phyloP scores from a whole-genome alignment of 1,140 invertebrate species.

The Hycleus cichorii region DNA sequence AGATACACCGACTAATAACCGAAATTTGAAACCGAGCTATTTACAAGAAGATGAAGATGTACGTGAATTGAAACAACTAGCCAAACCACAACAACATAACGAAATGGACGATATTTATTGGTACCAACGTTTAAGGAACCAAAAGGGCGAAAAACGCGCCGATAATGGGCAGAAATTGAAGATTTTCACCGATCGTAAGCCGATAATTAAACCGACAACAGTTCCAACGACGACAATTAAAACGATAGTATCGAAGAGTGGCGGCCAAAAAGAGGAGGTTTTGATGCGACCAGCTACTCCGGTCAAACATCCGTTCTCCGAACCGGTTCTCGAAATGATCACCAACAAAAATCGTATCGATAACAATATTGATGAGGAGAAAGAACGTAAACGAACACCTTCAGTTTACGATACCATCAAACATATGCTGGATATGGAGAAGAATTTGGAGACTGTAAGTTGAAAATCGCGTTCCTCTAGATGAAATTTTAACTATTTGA shows the following conservation, averaged over 20 bases:
- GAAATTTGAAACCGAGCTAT: conserved; percentile 20
- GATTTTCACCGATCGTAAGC: conserved; percentile 19
- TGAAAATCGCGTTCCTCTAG: background rate
- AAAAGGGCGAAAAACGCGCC: conserved; percentile 31
- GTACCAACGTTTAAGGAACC: conserved; percentile 31
- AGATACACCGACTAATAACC: conserved; percentile 31
- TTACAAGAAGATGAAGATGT: conserved; percentile 53
- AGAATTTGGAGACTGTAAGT: conserved; percentile 45
- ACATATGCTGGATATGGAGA: conserved; percentile 47
- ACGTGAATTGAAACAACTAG: conserved; percentile 50
- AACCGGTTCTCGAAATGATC: conserved; percentile 41
- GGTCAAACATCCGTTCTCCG: conserved; percentile 43
- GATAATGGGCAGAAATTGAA: background rate
- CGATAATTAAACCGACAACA: conserved; percentile 19
- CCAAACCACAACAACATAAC: conserved; percentile 36
- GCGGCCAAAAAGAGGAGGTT: conserved; percentile 55
- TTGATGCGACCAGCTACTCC: conserved; percentile 49
- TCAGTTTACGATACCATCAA: conserved; percentile 51
- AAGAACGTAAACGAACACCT: conserved; percentile 33
- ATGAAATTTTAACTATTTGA: background rate
- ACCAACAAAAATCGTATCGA: background rate
- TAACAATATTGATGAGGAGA: conserved; percentile 33
- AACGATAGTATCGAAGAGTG: conserved; percentile 16
- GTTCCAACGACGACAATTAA: conserved; percentile 4
- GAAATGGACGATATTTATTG: conserved; percentile 22